These are phyloP conservation scores for Charadrius vociferus DNA, from an alignment of 2,113 vertebrate species.

Conservation along the genomic window DNA sequence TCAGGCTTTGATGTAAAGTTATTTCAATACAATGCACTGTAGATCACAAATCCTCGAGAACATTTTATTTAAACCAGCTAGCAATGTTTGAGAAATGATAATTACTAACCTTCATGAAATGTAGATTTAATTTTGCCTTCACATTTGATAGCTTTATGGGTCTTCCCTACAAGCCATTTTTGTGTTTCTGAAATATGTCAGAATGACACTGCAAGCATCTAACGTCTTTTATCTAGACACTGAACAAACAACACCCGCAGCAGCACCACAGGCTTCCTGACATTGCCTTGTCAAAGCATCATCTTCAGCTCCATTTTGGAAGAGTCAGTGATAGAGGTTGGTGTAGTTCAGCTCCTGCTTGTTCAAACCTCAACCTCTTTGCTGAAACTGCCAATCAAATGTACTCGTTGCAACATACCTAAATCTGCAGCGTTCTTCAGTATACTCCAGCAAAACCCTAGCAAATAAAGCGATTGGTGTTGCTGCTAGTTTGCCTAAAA, in stretches of 20 bases:
- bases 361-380: neutral
- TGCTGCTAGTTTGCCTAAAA: neutral
- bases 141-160: neutral
- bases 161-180: neutral
- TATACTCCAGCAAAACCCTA: neutral
- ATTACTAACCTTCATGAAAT: conserved; percentile 33
- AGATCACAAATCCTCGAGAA: conserved; percentile 3
- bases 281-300: neutral
- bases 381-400: neutral
- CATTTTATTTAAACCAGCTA: neutral
- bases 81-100: conserved; percentile 2
- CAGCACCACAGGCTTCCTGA: neutral
- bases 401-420: neutral
- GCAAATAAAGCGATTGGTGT: rapidly evolving
- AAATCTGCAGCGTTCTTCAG: neutral
- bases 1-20: neutral
- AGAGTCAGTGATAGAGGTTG: neutral
- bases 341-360: neutral
- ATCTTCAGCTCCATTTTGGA: neutral
- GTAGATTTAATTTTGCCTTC: conserved; percentile 27
- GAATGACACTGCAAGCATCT: neutral
- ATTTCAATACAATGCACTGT: neutral
- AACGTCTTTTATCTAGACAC: neutral
- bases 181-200: conserved; percentile 9
- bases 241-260: neutral